Base-by-base conservation (phyloP, 2,113 vertebrate genomes). In the Nannospalax galili region DNA sequence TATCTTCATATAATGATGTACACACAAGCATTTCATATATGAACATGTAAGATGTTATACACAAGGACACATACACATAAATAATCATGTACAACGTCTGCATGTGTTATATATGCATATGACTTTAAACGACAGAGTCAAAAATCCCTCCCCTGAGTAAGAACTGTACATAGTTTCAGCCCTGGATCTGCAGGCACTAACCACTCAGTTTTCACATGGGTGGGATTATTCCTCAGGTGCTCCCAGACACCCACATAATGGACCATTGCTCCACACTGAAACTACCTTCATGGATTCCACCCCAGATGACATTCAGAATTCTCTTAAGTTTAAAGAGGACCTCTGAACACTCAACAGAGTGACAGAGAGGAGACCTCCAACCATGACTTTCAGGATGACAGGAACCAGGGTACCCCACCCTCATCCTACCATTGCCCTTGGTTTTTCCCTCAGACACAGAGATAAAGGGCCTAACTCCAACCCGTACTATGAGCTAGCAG, bases 311-410 rank as follows among this genome's bases (percentile, higher is more conserved):
- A 12, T 16, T 82, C 52, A 67, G 58, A 17, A 58, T 24, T 20
- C 5, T 52, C 40, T 1, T 42, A 62, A 67, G 19, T 35, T 40
- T 70, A 62, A 20, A 65, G 28, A 12, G 9, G 14, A 56, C 75
- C 19, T 72, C 45, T 67, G 40, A 81, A 93, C 10, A 69, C 37
- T 74, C 20, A 56, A 1, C 7, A 48, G 10, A 24, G 5, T 26
- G 42, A 20, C 0, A 0, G 1, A 1, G n/a, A 69, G 2, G n/a
- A 69, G 2, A 37, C 2, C 70, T 1, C 65, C 65, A 52, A 30
- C 16, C 20, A 1, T 3, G 11, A 9, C 24, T 19, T 19, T 64
- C 19, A 69, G 60, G 24, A 4, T 35, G 40, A 64, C 64, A 81
- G n/a, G n/a, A n/a, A n/a, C n/a, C n/a, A n/a, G 60, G 16, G 35